Conservation (phyloP, 2,113 vertebrate species). For the Muntiacus muntjak region DNA sequence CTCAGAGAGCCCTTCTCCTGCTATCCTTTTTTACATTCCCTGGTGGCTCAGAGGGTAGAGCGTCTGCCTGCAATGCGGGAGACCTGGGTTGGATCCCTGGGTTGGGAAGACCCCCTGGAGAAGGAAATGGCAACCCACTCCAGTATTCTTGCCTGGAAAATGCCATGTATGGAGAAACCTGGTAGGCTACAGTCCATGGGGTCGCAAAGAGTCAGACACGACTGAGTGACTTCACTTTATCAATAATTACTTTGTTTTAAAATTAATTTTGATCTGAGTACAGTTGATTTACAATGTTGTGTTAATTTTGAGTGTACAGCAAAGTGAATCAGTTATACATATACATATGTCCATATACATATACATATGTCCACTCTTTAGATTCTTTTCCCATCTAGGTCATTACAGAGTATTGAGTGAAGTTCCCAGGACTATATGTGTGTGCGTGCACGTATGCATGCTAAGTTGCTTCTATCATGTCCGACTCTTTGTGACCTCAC, state of each 20-base stretch:
- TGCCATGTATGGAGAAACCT: background rate
- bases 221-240: background rate
- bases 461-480: background rate
- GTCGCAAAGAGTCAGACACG: background rate
- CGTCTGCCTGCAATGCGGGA: fast-evolving
- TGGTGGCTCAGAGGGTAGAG: background rate
- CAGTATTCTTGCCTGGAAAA: background rate
- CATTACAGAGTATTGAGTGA: background rate
- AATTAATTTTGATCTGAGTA: background rate
- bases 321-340: background rate
- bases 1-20: background rate
- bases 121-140: background rate
- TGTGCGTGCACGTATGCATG: background rate
- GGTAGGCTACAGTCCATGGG: background rate
- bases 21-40: background rate
- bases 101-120: background rate
- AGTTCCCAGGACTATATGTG: background rate
- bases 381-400: background rate
- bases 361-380: background rate
- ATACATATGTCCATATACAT: background rate
- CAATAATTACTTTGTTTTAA: background rate
- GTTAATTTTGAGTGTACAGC: background rate
- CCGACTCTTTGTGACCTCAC: background rate
- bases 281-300: background rate
- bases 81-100: background rate